Evolutionary conservation across 2,113 vertebrate genomes (phyloP).

Genomic region (Menidia beryllina): DNA sequence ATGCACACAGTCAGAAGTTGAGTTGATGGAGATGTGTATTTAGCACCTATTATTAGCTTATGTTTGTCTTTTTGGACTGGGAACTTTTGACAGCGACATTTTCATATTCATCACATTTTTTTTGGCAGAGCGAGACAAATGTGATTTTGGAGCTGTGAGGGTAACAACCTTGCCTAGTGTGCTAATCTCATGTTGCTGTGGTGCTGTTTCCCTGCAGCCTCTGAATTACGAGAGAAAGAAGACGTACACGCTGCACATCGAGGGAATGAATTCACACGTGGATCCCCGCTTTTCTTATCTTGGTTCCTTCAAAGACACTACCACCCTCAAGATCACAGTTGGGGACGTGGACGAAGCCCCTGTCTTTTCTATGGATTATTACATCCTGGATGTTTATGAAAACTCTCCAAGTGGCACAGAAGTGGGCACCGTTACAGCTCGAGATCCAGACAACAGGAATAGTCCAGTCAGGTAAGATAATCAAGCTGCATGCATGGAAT

Average conservation of each 20-base stretch:
- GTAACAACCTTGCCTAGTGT: background rate
- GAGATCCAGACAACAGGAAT: conserved; percentile 92
- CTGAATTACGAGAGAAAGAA: conserved; percentile 98
- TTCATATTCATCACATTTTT: background rate
- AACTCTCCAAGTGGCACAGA: conserved; percentile 87
- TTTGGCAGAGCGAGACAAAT: background rate
- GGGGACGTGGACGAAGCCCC: conserved; percentile 96
- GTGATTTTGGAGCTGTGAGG: background rate
- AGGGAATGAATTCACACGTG: conserved; percentile 93
- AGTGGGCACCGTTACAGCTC: conserved; percentile 92
- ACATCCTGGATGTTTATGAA: conserved; percentile 95
- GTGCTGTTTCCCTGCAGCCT: conserved; percentile 80
- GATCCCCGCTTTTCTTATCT: conserved; percentile 94
- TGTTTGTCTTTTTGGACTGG: background rate
- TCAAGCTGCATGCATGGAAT: background rate
- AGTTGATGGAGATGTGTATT: background rate
- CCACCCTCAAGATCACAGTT: conserved; percentile 92
- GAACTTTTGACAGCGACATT: background rate
- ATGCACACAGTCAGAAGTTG: background rate
- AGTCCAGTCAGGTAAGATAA: conserved; percentile 89
- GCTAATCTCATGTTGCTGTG: conserved; percentile 5
- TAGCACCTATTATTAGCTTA: background rate
- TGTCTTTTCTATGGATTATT: conserved; percentile 91
- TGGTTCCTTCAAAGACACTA: conserved; percentile 94
- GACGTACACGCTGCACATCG: conserved; percentile 93